These are phyloP conservation scores for Scaptodrosophila latifasciaeformis DNA, from an alignment of 2,888 invertebrate species.

Conservation along the genomic window DNA sequence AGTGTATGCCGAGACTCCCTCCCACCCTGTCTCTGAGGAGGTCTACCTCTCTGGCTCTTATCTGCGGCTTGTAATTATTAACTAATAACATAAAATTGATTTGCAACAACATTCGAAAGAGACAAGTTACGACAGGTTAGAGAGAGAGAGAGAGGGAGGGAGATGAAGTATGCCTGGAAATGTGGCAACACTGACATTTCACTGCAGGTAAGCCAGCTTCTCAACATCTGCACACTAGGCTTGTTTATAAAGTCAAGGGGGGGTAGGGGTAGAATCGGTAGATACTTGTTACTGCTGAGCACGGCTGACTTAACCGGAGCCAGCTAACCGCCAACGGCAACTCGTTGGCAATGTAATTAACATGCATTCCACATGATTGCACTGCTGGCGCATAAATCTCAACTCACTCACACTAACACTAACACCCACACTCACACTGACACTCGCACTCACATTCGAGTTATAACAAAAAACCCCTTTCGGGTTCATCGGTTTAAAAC, in stretches of 20 bases:
- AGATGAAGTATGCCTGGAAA: too few relatives aligned
- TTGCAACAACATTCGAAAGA: slow-evolving; percentile 64
- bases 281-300: neutral
- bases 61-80: slow-evolving; percentile 42
- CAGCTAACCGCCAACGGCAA: neutral
- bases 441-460: neutral
- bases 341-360: slow-evolving; percentile 47
- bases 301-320: neutral
- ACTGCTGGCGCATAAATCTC: slow-evolving; percentile 57
- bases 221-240: too few relatives aligned
- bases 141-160: neutral
- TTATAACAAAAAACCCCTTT: neutral
- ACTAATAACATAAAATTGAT: slow-evolving; percentile 69
- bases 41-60: too few relatives aligned
- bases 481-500: neutral
- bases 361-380: slow-evolving; percentile 69
- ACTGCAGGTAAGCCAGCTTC: too few relatives aligned
- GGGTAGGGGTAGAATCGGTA: neutral
- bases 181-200: too few relatives aligned
- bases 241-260: too few relatives aligned
- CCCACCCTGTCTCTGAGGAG: neutral
- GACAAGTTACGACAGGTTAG: too few relatives aligned
- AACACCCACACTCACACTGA: neutral
- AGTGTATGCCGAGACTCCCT: neutral
- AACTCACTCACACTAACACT: slow-evolving; percentile 20